Evolutionary conservation across 2,888 invertebrate species (phyloP).

Genomic region (Habrosyne pyritoides): DNA sequence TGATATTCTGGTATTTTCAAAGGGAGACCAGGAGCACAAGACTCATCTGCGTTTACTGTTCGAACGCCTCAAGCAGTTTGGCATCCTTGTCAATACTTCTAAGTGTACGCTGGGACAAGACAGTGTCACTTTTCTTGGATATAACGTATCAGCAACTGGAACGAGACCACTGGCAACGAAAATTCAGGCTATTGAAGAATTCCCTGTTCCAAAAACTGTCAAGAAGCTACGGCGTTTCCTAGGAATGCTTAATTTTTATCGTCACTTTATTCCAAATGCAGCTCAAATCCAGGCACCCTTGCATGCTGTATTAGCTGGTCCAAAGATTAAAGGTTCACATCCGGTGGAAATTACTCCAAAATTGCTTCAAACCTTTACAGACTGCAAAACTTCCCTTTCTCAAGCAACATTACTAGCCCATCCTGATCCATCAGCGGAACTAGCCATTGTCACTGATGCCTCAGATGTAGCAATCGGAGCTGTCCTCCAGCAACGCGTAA

Average conservation of each 20-base stretch:
- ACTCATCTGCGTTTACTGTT: constrained; percentile 29
- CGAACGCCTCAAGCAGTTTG: constrained; percentile 31
- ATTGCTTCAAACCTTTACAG: no score
- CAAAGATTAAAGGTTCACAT: no score
- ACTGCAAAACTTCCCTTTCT: background rate
- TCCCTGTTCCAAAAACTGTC: constrained; percentile 17
- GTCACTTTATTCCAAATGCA: no score
- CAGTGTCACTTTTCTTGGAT: constrained; percentile 22
- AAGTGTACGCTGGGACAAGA: constrained; percentile 19
- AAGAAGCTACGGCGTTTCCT: constrained; percentile 27
- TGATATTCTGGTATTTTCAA: no score
- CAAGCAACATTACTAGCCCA: background rate
- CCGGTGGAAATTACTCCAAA: no score
- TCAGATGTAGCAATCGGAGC: constrained; percentile 45
- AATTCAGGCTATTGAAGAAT: constrained; percentile 20
- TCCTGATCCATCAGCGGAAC: background rate
- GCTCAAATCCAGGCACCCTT: no score
- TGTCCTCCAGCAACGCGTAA: constrained; percentile 40
- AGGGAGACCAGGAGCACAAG: no score
- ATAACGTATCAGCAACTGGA: constrained; percentile 21
- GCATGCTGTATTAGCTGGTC: no score
- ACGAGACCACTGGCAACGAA: constrained; percentile 19
- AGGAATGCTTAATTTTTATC: constrained; percentile 52
- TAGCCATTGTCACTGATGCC: constrained; percentile 12
- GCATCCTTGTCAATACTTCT: background rate